These are phyloP conservation scores for Ashinkailepas kermadecensis DNA, from an alignment of 2,888 invertebrate genomes.

Conservation along the genomic window DNA sequence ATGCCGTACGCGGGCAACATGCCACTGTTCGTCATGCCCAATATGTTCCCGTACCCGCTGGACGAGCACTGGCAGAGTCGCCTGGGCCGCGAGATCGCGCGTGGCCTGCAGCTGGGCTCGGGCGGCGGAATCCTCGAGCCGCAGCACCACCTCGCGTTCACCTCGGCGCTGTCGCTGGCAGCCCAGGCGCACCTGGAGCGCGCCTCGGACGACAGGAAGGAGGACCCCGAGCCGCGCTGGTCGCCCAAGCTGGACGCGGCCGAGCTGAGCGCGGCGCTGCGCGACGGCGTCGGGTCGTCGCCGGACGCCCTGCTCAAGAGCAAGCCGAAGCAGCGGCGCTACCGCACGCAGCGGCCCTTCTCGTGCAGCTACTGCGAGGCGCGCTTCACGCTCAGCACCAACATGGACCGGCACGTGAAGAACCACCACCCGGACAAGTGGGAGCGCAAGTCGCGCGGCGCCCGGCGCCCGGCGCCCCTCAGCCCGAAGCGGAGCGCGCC, in stretches of 20 bases:
- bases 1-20: not conserved
- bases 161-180: not conserved
- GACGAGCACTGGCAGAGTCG: constrained; percentile 7
- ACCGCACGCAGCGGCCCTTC: constrained; percentile 82
- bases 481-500: constrained; percentile 23
- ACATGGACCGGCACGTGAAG: constrained; percentile 90
- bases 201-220: constrained; percentile 13
- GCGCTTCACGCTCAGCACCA: constrained; percentile 75
- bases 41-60: not conserved
- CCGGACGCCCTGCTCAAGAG: constrained; percentile 85
- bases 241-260: not conserved
- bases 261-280: constrained; percentile 64
- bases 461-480: not conserved
- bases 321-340: constrained; percentile 81
- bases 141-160: not conserved
- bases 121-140: not conserved
- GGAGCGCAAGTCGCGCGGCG: constrained; percentile 64
- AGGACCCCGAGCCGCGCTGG: not conserved
- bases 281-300: constrained; percentile 63
- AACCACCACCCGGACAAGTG: constrained; percentile 88
- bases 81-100: not conserved
- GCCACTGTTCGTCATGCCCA: constrained; percentile 16
- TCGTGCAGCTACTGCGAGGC: constrained; percentile 85
- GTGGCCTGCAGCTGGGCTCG: not conserved
- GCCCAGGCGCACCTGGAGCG: constrained; percentile 19